Percentiles rank a stretch among this genome's conserved stretches.
Conservation (phyloP, 2,797 vertebrate genomes). For the Melanotaenia pygmaea region DNA sequence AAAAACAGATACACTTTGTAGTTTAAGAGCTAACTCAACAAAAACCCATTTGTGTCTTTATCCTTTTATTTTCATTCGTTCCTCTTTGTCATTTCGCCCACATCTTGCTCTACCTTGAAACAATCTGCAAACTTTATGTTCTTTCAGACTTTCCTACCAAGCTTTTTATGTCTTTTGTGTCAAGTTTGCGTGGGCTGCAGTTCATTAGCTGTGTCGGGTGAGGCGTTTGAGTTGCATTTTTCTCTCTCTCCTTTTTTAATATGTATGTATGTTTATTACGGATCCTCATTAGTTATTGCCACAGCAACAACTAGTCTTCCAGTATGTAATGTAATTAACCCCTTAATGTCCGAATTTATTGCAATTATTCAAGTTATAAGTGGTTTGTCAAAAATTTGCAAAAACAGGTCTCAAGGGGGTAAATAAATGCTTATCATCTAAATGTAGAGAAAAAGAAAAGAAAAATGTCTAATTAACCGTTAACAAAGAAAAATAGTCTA, state of each 20-base stretch:
- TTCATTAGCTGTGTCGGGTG: slow-evolving; percentile 64
- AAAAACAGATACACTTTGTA: not conserved
- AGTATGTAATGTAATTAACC: too few species aligned
- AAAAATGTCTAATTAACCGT: slow-evolving; percentile 16
- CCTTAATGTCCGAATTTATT: too few species aligned
- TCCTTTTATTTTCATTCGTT: slow-evolving; percentile 17
- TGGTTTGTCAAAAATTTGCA: too few species aligned
- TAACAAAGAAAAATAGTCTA: too few species aligned
- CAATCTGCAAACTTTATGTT: slow-evolving; percentile 54
- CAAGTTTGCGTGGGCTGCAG: slow-evolving; percentile 39
- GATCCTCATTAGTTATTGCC: too few species aligned
- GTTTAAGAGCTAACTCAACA: slow-evolving; percentile 27
- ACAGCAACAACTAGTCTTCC: too few species aligned
- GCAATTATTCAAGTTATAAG: too few species aligned
- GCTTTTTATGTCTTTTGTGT: slow-evolving; percentile 22
- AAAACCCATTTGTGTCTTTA: slow-evolving; percentile 27
- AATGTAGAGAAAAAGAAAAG: slow-evolving; percentile 35
- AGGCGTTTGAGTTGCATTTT: slow-evolving; percentile 3
- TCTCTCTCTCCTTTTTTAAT: not conserved
- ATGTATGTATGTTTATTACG: too few species aligned
- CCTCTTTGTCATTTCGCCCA: slow-evolving; percentile 33
- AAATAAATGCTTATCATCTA: not conserved
- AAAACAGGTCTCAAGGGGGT: too few species aligned
- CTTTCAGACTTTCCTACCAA: slow-evolving; percentile 36
- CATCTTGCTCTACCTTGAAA: slow-evolving; percentile 50